Evolutionary conservation across 2,113 vertebrate species (phyloP).

Genomic region (Oceanodroma tethys): DNA sequence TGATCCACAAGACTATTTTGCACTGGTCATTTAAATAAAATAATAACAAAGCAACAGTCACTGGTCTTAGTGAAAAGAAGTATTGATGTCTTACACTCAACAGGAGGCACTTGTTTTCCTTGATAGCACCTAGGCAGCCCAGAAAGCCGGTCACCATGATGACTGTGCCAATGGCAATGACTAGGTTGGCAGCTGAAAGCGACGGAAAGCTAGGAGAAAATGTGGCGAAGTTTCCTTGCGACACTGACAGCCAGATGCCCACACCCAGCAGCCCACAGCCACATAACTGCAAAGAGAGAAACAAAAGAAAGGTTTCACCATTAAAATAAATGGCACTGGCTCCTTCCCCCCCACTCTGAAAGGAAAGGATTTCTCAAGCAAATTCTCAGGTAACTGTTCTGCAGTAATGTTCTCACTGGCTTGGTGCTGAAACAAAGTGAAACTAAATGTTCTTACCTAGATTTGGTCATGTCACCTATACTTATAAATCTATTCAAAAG

Average conservation of each 20-base stretch:
- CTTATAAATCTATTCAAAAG: neutral
- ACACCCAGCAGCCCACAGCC: constrained; percentile 97
- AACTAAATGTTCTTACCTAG: neutral
- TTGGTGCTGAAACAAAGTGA: neutral
- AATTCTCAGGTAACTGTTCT: neutral
- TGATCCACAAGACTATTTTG: neutral
- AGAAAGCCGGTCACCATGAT: constrained; percentile 98
- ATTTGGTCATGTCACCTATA: neutral
- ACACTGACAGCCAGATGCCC: constrained; percentile 98
- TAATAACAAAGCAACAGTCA: neutral
- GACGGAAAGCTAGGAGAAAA: constrained; percentile 97
- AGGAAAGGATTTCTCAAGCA: neutral
- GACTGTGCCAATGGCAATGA: constrained; percentile 91
- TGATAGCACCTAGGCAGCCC: constrained; percentile 97
- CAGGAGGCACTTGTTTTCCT: constrained; percentile 99
- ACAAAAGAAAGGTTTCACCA: neutral
- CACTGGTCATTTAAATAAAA: neutral
- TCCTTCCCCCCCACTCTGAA: neutral
- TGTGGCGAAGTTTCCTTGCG: constrained; percentile 97
- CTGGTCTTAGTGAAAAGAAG: neutral
- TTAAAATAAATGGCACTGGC: neutral
- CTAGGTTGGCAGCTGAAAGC: constrained; percentile 94
- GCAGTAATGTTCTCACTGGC: neutral
- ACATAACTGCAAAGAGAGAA: constrained; percentile 84
- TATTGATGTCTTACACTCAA: constrained; percentile 86